Percentiles rank a stretch among this genome's conserved stretches.
These are phyloP conservation scores for Xylota sylvarum DNA, from an alignment of 2,888 invertebrate genomes.

Conservation along the genomic window DNA sequence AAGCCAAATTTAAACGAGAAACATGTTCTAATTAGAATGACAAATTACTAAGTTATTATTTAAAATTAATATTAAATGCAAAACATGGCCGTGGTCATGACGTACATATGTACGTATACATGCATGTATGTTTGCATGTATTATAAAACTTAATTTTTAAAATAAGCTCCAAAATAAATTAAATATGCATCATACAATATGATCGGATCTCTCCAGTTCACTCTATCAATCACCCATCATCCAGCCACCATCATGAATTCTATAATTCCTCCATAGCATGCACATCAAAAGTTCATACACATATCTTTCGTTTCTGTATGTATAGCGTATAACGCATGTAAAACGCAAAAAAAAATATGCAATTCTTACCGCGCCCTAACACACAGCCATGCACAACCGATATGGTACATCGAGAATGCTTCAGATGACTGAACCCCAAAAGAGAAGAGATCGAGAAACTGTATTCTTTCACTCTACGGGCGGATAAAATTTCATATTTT, in stretches of 20 bases:
- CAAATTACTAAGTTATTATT: no score
- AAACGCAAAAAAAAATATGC: conserved; percentile 10
- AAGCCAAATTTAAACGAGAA: no score
- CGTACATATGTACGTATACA: no score
- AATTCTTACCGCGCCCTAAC: not conserved
- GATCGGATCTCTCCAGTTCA: not conserved
- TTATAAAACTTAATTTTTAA: no score
- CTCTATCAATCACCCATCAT: not conserved
- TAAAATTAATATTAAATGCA: no score
- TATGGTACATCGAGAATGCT: conserved; percentile 5
- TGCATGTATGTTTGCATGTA: no score
- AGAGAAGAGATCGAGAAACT: not conserved
- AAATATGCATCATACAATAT: not conserved
- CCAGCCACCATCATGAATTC: not conserved
- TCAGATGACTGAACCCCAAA: conserved; percentile 4
- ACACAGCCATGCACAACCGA: not conserved
- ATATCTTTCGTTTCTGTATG: not conserved
- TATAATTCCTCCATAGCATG: conserved; percentile 18
- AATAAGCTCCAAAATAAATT: no score
- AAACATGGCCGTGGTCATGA: no score
- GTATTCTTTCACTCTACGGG: not conserved
- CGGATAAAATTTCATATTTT: conserved; percentile 14
- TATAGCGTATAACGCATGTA: not conserved
- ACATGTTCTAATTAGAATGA: no score
- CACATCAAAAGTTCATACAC: conserved; percentile 14